Base-by-base conservation (phyloP, 1,140 invertebrate species). In the Ostrea edulis region DNA sequence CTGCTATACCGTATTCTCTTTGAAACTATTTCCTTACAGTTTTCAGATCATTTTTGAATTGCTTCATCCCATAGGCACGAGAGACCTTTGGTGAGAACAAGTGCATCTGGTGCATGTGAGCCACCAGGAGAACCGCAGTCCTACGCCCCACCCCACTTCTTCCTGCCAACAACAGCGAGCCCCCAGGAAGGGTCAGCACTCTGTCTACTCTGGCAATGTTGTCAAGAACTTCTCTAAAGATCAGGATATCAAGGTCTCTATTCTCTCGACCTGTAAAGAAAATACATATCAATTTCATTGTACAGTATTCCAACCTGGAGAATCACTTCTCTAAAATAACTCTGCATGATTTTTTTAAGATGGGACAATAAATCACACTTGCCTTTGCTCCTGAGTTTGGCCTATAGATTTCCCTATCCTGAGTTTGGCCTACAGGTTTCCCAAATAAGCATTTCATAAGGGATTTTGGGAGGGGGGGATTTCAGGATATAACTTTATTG, bases 151-250 rank as follows among this genome's bases (percentile, higher is more conserved):
- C 96, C 8, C 98, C 98, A 68, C 97, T 96, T 90, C 96, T 95
- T 11, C 97, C 98, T 25, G 97, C 95, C 82, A 98, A 93, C 12
- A 99, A 93, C 51, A 98, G 91, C 53, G 97, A 97, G 0, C 97
- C 97, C 65, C 96, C 95, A 17, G 96, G 95, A 51, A 95, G 94
- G 35, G 96, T 96, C 8, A 97, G 92, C 0, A 96, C 95, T 87
- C 97, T 95, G 86, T 97, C 96, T 71, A 97, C 95, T 87, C 95
- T 95, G 0, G 97, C 96, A n/a, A 96, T 96, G 86, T 96, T 94
- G 51, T 96, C 95, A 4, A 97, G 92, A 2, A 97, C 95, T 93
- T 97, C 97, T 53, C 96, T 95, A 51, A 97, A 96, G 20, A 97
- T 95, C 62, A 97, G 93, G 20, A 96, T 94, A 85, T 96, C 93